A percentile compares a stretch with the other conserved stretches of the same genome.
Evolutionary conservation across 2,797 vertebrate genomes (phyloP).

Genomic region (Paedocypris micromegethes): DNA sequence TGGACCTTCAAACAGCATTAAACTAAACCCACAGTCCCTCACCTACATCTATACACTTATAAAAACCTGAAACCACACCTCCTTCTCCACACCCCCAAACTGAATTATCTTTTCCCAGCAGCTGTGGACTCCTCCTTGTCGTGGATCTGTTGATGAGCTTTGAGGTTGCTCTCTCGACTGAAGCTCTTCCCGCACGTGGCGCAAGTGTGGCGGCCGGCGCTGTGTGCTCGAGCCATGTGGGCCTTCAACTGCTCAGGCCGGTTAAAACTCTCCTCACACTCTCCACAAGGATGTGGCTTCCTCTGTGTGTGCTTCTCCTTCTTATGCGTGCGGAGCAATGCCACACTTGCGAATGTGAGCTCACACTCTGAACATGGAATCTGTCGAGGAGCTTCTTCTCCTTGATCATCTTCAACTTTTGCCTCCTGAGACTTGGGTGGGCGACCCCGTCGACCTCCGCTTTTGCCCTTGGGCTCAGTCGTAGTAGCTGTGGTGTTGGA

Average conservation of each 20-base stretch:
- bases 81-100: neutral
- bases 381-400: constrained; percentile 56
- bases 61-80: constrained; percentile 15
- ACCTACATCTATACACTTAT: constrained; percentile 7
- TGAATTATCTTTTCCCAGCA: constrained; percentile 69
- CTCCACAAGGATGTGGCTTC: constrained; percentile 68
- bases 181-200: constrained; percentile 74
- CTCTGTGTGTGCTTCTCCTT: constrained; percentile 70
- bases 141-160: constrained; percentile 68
- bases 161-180: constrained; percentile 72
- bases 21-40: constrained; percentile 13
- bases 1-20: constrained; percentile 16
- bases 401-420: constrained; percentile 46
- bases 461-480: constrained; percentile 60
- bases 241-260: constrained; percentile 71
- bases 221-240: constrained; percentile 67
- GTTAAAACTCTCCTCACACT: constrained; percentile 75
- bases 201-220: constrained; percentile 67
- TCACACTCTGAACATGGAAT: constrained; percentile 72
- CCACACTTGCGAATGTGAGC: constrained; percentile 57
- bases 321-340: constrained; percentile 67
- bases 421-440: constrained; percentile 57
- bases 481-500: neutral
- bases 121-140: constrained; percentile 57
- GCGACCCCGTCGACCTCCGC: constrained; percentile 49